Conservation (phyloP, 53 echinoderm and acorn worm species). For the Patiria pectinifera region DNA sequence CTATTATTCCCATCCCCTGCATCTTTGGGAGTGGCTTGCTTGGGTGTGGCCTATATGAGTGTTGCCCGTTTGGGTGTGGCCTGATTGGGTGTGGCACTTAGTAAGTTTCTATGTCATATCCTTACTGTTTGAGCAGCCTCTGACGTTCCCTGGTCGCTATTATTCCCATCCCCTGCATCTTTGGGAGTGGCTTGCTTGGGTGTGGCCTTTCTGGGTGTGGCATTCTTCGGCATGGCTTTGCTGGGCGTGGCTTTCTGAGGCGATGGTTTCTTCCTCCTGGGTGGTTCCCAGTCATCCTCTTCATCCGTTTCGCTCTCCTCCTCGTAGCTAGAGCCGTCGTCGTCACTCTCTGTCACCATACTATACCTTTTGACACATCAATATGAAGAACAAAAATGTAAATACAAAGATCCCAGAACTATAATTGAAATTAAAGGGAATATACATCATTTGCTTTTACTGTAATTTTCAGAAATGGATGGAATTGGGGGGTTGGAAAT, state of each 20-base stretch:
- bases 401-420: too few relatives aligned
- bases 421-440: too few relatives aligned
- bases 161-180: neutral
- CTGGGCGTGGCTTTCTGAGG: constrained; percentile 37
- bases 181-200: neutral
- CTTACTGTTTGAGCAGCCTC: neutral
- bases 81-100: neutral
- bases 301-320: constrained; percentile 80
- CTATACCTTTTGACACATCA: constrained; percentile 48
- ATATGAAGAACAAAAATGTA: too few relatives aligned
- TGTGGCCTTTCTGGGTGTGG: neutral
- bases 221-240: constrained; percentile 15
- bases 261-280: constrained; percentile 53
- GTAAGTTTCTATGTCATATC: neutral
- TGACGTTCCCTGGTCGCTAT: neutral
- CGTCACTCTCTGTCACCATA: constrained; percentile 50
- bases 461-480: too few relatives aligned
- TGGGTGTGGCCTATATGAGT: neutral
- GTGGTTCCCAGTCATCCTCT: constrained; percentile 62
- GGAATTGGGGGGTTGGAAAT: too few relatives aligned
- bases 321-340: constrained; percentile 84
- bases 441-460: too few relatives aligned
- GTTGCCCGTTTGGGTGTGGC: constrained; percentile 21
- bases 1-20: neutral
- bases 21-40: neutral